phyloP scores from a whole-genome alignment of 2,113 vertebrate species.

The Plecturocebus donacophilus region DNA sequence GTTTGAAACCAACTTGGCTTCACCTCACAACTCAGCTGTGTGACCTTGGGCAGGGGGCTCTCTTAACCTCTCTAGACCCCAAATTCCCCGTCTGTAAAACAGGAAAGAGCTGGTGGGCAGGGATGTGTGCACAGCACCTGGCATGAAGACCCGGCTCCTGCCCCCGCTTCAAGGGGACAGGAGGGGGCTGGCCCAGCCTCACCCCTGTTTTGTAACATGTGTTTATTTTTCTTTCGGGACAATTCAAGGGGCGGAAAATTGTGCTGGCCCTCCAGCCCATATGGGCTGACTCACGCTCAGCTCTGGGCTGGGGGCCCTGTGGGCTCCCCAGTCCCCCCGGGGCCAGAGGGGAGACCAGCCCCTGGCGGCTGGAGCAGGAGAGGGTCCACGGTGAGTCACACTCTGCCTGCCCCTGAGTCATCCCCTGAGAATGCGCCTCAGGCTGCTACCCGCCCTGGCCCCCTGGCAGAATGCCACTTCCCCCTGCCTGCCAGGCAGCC shows the following conservation, averaged over 20 bases:
- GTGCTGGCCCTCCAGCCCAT: not conserved
- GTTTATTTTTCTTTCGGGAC: constrained; percentile 69
- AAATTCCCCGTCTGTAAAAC: not conserved
- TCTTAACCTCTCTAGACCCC: not conserved
- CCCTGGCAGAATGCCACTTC: not conserved
- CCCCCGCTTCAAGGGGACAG: not conserved
- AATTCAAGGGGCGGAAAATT: constrained; percentile 69
- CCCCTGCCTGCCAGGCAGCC: not conserved
- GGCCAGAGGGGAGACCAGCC: constrained; percentile 5
- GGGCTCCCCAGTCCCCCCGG: not conserved
- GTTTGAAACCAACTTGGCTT: not conserved
- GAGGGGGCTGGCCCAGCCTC: not conserved
- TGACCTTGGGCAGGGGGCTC: not conserved
- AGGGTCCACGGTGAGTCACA: constrained; percentile 65
- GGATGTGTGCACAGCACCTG: not conserved
- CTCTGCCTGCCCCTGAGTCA: constrained; percentile 63
- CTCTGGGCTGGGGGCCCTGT: not conserved
- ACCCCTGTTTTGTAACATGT: constrained; percentile 59
- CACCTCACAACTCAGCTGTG: not conserved
- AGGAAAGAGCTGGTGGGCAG: not conserved
- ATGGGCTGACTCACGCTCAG: constrained; percentile 68
- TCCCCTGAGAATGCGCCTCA: not conserved
- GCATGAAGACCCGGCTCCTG: not conserved
- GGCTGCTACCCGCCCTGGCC: not conserved
- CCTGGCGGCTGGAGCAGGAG: not conserved